These are phyloP conservation scores for Sarcophaga bullata DNA, from an alignment of 1,140 invertebrate species.

Conservation along the genomic window DNA sequence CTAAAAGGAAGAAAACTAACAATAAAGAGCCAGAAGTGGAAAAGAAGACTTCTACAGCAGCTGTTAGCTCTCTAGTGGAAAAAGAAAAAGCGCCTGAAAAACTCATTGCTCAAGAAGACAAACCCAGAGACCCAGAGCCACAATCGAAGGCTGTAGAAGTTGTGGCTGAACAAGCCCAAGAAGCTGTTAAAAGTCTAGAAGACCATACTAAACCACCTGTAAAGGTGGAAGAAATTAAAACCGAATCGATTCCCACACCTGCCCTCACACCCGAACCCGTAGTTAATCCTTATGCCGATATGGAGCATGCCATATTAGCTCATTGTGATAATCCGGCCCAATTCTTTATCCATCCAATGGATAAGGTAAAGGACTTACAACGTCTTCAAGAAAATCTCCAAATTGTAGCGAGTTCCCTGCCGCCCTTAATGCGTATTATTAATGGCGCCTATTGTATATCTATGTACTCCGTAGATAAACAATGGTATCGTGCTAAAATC, in stretches of 20 bases:
- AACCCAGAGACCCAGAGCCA: background rate
- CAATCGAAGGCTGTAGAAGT: background rate
- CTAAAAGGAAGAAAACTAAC: slow-evolving; percentile 43
- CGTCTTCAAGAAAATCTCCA: slow-evolving; percentile 73
- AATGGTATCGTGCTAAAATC: slow-evolving; percentile 85
- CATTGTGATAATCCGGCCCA: slow-evolving; percentile 74
- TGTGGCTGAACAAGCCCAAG: background rate
- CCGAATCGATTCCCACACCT: background rate
- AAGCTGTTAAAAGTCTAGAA: background rate
- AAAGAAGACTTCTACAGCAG: background rate
- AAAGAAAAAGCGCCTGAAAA: background rate
- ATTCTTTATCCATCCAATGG: slow-evolving; percentile 74
- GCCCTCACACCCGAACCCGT: slow-evolving; percentile 31
- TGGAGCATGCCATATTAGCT: slow-evolving; percentile 69
- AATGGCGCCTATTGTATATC: slow-evolving; percentile 77
- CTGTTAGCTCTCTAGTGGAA: background rate
- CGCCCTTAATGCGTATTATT: slow-evolving; percentile 69
- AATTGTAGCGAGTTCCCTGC: slow-evolving; percentile 66
- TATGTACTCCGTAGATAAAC: slow-evolving; percentile 76
- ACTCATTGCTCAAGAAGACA: background rate
- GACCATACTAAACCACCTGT: background rate
- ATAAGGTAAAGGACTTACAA: slow-evolving; percentile 67
- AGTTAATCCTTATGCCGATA: slow-evolving; percentile 55
- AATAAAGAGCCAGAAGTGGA: background rate
- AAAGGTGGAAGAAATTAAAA: background rate